Evolutionary conservation across 2,888 invertebrate species (phyloP), one percentile per base, ranked within the genome.

Genomic region (Thereva nobilitata): DNA sequence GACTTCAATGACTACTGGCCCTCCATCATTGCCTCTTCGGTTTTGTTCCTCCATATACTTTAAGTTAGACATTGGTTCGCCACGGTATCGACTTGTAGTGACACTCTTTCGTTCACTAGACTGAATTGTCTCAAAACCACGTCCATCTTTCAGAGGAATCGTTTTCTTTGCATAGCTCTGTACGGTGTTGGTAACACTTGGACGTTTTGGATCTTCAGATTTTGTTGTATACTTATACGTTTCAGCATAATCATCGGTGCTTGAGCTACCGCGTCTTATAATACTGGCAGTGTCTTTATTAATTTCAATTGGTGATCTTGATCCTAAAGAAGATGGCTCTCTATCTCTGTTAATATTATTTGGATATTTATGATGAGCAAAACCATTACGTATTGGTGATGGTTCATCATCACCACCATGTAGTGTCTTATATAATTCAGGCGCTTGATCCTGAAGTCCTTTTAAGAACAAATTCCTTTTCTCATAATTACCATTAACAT

Each of bases 31-130:
- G 70, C 76, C 72, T 52, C 76, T 76, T 66, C 74, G 84, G 80
- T 71, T 79, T 73, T 66, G 84, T 82, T 71, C 84, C 82, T 86
- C 86, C 64, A 86, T 83, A 75, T 86, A 86, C 73, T 86, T 85
- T 9, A 83, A 73, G 71, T 78, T 80, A 7, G 81, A 72, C 68
- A 82, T 73, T 41, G 83, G 82, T 71, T 85, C 85, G 8, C 81
- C 81, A 73, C 84, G 82, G 73, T 83, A 85, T 69, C 85, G 82
- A 76, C 87, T 87, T 74, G 88, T 88, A 34, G 89, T 89, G 53
- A 89, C 84, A 3, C 88, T 88, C 76, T 87, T 89, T 6, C 86
- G 86, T 79, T 89, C 89, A 66, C 87, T 86, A 0, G 89, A 88
- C 75, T 89, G 87, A 54, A 89, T 87, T 45, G 89, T 87, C 78